Percentiles rank a stretch among this genome's conserved stretches.
phyloP scores from a whole-genome alignment of 1,140 invertebrate genomes.

The Bombus waltoni region DNA sequence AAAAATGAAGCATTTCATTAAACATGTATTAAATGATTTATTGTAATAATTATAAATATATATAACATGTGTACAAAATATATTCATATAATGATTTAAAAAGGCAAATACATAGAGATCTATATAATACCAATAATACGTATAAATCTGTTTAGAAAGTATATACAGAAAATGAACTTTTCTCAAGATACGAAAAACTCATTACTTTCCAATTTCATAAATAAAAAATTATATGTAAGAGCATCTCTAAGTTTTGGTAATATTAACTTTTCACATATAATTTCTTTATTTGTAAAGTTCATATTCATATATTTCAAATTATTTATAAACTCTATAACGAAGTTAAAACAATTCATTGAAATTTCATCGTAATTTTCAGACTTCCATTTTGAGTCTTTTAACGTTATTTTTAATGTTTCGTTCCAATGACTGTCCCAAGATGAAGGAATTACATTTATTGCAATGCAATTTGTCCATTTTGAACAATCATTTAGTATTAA shows the following conservation, averaged over 20 bases:
- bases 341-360: slow-evolving; percentile 77
- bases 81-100: not conserved
- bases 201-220: slow-evolving; percentile 68
- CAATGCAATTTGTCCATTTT: slow-evolving; percentile 75
- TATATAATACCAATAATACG: too few relatives aligned
- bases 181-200: slow-evolving; percentile 58
- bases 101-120: not conserved
- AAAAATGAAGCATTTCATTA: not conserved
- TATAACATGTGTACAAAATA: slow-evolving; percentile 20
- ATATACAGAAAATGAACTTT: not conserved
- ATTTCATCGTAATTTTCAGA: slow-evolving; percentile 70
- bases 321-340: slow-evolving; percentile 77
- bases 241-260: slow-evolving; percentile 76
- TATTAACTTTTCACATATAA: slow-evolving; percentile 75
- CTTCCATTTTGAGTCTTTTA: slow-evolving; percentile 70
- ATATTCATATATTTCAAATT: slow-evolving; percentile 70
- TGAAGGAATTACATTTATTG: slow-evolving; percentile 71
- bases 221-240: slow-evolving; percentile 73
- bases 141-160: not conserved
- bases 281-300: slow-evolving; percentile 73
- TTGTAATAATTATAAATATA: slow-evolving; percentile 13
- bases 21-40: slow-evolving; percentile 3
- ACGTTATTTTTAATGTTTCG: slow-evolving; percentile 63
- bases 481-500: slow-evolving; percentile 70
- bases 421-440: slow-evolving; percentile 79